phyloP scores from a whole-genome alignment of 53 echinoderm and acorn worm species.

The Mesocentrotus franciscanus region DNA sequence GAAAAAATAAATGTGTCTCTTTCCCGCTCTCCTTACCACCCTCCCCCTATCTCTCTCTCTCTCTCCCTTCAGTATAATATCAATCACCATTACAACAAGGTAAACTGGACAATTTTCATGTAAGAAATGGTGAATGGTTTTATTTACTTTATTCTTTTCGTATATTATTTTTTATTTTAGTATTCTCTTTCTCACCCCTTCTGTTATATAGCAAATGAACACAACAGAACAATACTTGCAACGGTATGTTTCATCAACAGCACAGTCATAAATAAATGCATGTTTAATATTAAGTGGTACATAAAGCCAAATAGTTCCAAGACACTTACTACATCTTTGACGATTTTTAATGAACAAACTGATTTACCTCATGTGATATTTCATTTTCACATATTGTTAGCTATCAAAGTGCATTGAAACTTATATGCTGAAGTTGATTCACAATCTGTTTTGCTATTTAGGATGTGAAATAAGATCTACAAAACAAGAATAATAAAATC shows the following conservation, averaged over 20 bases:
- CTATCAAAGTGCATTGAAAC: not conserved
- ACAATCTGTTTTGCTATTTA: not conserved
- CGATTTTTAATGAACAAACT: not conserved
- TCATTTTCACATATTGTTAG: not conserved
- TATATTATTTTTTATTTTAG: not conserved
- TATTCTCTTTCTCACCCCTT: not conserved
- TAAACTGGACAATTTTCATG: not conserved
- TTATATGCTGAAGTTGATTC: not conserved
- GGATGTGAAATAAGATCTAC: not conserved
- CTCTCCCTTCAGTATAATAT: no score
- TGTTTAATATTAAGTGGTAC: not conserved
- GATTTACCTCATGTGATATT: not conserved
- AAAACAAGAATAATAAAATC: not conserved
- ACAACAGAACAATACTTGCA: not conserved
- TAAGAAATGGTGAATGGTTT: not conserved
- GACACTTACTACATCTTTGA: not conserved
- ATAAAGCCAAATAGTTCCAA: not conserved
- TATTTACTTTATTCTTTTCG: not conserved
- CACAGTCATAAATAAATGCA: not conserved
- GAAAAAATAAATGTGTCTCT: no score
- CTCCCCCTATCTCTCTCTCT: no score
- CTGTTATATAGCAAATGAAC: not conserved
- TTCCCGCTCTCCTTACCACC: no score
- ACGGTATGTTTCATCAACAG: not conserved
- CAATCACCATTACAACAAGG: not conserved